Base-by-base conservation (phyloP, 2,113 vertebrate species). In the Jacana jacana region DNA sequence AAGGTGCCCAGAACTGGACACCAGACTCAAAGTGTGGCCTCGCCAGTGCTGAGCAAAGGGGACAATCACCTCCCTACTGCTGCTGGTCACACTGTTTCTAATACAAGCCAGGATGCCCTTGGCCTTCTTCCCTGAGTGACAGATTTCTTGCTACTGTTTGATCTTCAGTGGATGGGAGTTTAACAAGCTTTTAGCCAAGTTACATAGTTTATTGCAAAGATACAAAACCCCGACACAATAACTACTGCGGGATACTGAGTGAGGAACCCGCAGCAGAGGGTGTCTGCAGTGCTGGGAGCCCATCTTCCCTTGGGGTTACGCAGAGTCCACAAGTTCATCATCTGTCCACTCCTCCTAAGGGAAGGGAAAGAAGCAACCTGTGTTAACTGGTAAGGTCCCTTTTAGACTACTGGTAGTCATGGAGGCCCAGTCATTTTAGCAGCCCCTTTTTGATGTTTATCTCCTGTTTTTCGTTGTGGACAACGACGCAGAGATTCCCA, bases 341-440 rank as follows among this genome's bases (percentile, higher is more conserved):
- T 99, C 99, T 24, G 98, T 99, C 99, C 99, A 99, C 82, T 99
- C 99, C 96, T 99, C 98, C 97, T 99, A 96, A 91, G 20, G 76
- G 68, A 66, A 91, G 11, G 37, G 37, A 30, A 88, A 66, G 82
- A 54, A 54, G 16, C 27, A 54, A 18, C 16, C 9, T 9, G 5
- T 52, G 28, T 40, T 11, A n/a, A n/a, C n/a, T 48, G 6, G 35
- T 12, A 39, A 42, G 27, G 30, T 49, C 31, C 35, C 22, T 11
- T 48, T 35, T 27, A 55, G 7, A 44, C 16, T 30, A 3, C 4
- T 30, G 46, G 81, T 25, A 19, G 13, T 58, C 52, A 70, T 0
- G 3, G 19, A 28, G 25, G 14, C 7, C 6, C 4, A 24, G 12
- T 6, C 33, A 14, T 68, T 33, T 58, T 11, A 72, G 16, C 19